Percentiles rank a stretch among this genome's conserved stretches.
phyloP scores from a whole-genome alignment of 2,113 vertebrate genomes.

The Herpetotheres cachinnans region DNA sequence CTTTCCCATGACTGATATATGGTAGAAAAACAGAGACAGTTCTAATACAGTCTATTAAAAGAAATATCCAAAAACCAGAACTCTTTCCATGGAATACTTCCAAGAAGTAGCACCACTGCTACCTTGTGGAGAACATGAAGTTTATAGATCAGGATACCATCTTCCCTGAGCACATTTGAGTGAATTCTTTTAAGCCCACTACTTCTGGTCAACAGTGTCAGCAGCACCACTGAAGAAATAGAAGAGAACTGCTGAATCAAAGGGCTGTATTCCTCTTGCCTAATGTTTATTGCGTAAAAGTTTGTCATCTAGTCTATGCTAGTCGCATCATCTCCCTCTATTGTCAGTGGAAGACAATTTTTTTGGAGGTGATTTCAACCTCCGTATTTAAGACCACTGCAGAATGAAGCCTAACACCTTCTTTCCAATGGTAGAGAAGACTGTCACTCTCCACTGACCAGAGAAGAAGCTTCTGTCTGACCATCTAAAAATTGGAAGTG shows the following conservation, averaged over 20 bases:
- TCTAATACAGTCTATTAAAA: neutral
- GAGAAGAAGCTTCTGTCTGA: neutral
- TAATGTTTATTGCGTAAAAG: neutral
- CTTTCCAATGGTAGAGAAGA: neutral
- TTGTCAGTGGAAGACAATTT: neutral
- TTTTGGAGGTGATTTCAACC: neutral
- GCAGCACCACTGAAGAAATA: neutral
- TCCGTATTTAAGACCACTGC: neutral
- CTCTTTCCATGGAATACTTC: neutral
- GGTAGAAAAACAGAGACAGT: neutral
- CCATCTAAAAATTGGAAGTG: neutral
- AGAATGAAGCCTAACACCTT: neutral
- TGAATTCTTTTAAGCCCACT: neutral
- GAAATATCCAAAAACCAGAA: neutral
- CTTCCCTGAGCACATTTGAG: neutral
- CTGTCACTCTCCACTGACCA: neutral
- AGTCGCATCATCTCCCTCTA: neutral
- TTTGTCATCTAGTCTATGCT: neutral
- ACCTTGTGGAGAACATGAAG: neutral
- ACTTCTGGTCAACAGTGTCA: neutral
- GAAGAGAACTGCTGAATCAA: neutral
- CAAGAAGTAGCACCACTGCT: neutral
- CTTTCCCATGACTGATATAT: neutral
- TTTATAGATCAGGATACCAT: neutral
- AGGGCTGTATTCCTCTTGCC: neutral